Percentiles rank a stretch among this genome's conserved stretches.
phyloP scores from a whole-genome alignment of 1,140 invertebrate genomes.

The Drosophila santomea region DNA sequence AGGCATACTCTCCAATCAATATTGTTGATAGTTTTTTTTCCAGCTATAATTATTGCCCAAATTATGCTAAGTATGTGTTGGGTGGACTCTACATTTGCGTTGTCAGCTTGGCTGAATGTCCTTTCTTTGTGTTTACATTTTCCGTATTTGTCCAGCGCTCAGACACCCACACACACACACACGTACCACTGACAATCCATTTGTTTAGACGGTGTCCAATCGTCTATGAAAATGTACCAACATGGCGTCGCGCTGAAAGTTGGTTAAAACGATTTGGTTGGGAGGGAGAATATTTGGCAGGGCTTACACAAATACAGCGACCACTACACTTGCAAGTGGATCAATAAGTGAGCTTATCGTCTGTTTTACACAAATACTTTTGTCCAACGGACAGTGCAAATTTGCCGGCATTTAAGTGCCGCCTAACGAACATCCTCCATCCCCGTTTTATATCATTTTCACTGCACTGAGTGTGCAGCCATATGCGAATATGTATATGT shows the following conservation, averaged over 20 bases:
- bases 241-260: slow-evolving; percentile 64
- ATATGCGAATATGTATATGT: slow-evolving; percentile 30
- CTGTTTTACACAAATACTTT: slow-evolving; percentile 79
- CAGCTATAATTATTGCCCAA: slow-evolving; percentile 66
- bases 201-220: slow-evolving; percentile 80
- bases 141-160: slow-evolving; percentile 50
- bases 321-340: slow-evolving; percentile 61
- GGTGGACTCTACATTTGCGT: slow-evolving; percentile 32
- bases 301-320: slow-evolving; percentile 29
- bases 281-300: neutral
- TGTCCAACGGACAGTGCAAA: slow-evolving; percentile 66
- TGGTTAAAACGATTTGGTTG: slow-evolving; percentile 37
- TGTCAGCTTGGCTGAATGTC: slow-evolving; percentile 11
- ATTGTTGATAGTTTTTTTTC: neutral
- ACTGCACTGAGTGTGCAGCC: neutral
- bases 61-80: slow-evolving; percentile 65
- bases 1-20: neutral
- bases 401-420: slow-evolving; percentile 71
- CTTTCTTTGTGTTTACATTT: slow-evolving; percentile 35
- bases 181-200: slow-evolving; percentile 31
- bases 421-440: slow-evolving; percentile 36
- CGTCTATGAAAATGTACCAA: slow-evolving; percentile 74
- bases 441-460: slow-evolving; percentile 17
- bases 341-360: slow-evolving; percentile 79
- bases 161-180: neutral